Evolutionary conservation across 1,140 invertebrate species (phyloP).

Genomic region (Colletes latitarsis): DNA sequence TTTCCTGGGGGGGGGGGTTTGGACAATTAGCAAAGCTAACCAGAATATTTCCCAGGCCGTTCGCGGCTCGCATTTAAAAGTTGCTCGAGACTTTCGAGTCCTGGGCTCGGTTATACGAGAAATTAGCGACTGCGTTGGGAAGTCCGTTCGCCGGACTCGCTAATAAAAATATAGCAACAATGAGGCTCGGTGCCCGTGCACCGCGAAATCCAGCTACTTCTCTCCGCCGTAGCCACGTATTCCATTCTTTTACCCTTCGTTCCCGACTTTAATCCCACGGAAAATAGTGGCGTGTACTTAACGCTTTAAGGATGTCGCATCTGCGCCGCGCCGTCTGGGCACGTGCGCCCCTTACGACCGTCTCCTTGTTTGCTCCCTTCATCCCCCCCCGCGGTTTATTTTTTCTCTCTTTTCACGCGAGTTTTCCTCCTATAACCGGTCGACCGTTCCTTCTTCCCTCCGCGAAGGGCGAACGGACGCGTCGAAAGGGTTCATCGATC

Average conservation of each 20-base stretch:
- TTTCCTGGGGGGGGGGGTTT: too few species aligned
- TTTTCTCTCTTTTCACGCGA: not conserved
- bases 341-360: constrained; percentile 46
- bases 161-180: constrained; percentile 62
- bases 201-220: constrained; percentile 31
- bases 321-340: constrained; percentile 53
- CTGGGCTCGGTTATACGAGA: constrained; percentile 25
- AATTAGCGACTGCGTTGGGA: constrained; percentile 46
- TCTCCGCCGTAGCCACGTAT: not conserved
- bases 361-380: constrained; percentile 9
- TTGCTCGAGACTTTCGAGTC: not conserved
- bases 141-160: constrained; percentile 27
- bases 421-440: not conserved
- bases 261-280: constrained; percentile 61
- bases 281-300: constrained; percentile 64
- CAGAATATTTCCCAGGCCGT: too few species aligned
- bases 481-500: constrained; percentile 59
- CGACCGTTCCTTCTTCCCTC: not conserved
- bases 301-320: constrained; percentile 63
- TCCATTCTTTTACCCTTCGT: constrained; percentile 33
- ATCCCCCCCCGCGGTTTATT: not conserved
- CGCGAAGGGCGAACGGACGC: too few species aligned
- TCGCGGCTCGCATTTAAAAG: constrained; percentile 9
- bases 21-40: too few species aligned
- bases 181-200: too few species aligned